Conservation (phyloP, 1,140 invertebrate genomes). For the Parasteatoda tepidariorum region DNA sequence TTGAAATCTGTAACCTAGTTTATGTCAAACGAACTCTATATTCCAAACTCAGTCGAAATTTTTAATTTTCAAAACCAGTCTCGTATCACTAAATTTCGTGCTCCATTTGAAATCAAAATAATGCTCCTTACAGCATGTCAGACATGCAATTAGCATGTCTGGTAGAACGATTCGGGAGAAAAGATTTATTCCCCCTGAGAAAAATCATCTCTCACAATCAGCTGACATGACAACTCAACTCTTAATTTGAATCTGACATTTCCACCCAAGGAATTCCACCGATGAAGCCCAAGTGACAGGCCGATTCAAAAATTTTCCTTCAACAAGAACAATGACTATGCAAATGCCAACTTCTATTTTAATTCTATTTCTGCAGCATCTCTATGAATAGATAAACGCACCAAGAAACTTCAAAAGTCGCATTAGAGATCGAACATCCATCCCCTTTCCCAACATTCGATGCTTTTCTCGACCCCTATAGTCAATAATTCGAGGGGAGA, state of each 20-base stretch:
- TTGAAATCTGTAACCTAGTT: too few species aligned
- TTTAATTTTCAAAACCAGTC: too few species aligned
- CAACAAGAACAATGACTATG: background rate
- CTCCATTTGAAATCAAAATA: background rate
- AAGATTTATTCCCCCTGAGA: too few species aligned
- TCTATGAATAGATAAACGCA: constrained; percentile 19
- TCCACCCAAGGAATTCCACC: background rate
- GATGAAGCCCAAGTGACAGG: background rate
- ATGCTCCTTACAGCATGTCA: background rate
- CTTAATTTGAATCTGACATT: background rate
- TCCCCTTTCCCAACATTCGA: background rate
- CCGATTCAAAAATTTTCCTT: constrained; percentile 5
- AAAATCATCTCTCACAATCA: constrained; percentile 5
- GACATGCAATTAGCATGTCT: constrained; percentile 13
- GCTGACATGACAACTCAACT: constrained; percentile 1
- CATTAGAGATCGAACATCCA: constrained; percentile 12
- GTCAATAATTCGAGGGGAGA: background rate
- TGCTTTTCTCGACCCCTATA: background rate
- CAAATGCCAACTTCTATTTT: background rate
- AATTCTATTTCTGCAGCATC: background rate
- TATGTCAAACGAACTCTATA: too few species aligned
- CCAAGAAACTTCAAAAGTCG: constrained; percentile 16
- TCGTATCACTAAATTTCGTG: too few species aligned
- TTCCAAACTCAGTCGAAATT: too few species aligned
- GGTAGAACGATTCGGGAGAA: background rate